Evolutionary conservation across 2,888 invertebrate species (phyloP).

Genomic region (Heliconius cydno): DNA sequence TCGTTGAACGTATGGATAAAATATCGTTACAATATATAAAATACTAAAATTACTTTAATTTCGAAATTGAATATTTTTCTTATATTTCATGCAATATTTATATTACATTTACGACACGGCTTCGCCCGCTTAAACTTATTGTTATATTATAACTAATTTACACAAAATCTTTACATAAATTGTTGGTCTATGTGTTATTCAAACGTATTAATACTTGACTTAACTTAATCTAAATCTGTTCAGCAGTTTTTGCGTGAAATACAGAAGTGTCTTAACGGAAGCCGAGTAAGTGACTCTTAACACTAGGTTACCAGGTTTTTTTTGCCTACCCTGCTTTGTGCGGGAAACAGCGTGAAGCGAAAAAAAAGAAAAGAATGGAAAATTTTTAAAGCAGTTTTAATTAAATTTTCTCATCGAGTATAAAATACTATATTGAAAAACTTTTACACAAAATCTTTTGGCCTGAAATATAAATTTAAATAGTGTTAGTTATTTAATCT

Average conservation of each 20-base stretch:
- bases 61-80: neutral
- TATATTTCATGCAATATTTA: neutral
- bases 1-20: constrained; percentile 23
- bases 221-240: too few relatives aligned
- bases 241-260: too few relatives aligned
- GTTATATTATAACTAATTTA: too few relatives aligned
- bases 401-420: neutral
- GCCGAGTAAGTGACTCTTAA: neutral
- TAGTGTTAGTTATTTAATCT: constrained; percentile 38
- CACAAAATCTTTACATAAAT: too few relatives aligned
- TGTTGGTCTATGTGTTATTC: too few relatives aligned
- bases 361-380: neutral
- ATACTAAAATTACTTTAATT: neutral
- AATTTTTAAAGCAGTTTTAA: neutral
- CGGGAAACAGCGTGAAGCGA: neutral
- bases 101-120: neutral
- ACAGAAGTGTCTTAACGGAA: too few relatives aligned
- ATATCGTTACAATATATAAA: constrained; percentile 22
- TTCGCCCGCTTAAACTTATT: too few relatives aligned
- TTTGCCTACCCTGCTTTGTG: neutral
- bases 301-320: neutral
- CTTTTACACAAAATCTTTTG: neutral
- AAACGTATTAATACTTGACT: too few relatives aligned
- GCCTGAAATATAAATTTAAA: constrained; percentile 12
- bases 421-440: neutral